Evolutionary conservation across 1,140 invertebrate genomes (phyloP).

Genomic region (Dinothrombium tinctorium): DNA sequence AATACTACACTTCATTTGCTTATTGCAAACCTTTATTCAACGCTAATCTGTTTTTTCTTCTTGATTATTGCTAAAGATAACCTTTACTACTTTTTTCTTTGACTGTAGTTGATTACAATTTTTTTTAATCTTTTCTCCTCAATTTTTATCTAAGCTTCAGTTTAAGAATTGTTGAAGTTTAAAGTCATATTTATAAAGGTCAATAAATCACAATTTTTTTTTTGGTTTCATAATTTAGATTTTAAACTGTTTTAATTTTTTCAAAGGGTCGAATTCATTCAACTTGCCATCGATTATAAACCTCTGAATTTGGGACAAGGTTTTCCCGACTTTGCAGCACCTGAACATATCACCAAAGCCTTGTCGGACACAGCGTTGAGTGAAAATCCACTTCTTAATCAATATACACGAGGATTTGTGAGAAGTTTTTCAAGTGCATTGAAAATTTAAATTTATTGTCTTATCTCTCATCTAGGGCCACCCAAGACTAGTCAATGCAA

Average conservation of each 20-base stretch:
- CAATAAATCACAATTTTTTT: no score
- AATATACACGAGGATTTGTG: conserved; percentile 27
- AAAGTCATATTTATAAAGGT: no score
- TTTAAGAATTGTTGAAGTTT: no score
- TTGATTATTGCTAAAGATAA: no score
- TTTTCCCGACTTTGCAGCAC: conserved; percentile 27
- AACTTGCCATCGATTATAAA: conserved; percentile 59
- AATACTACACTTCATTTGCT: no score
- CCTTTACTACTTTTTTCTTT: no score
- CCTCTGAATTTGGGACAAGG: conserved; percentile 64
- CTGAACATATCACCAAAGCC: conserved; percentile 22
- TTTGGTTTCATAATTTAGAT: no score
- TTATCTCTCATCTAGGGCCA: conserved; percentile 22
- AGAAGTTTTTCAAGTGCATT: conserved; percentile 12
- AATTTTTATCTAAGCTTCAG: no score
- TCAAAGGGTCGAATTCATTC: conserved; percentile 69
- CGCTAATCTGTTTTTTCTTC: no score
- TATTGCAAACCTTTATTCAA: no score
- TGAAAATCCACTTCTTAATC: conserved; percentile 21
- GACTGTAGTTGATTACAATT: no score
- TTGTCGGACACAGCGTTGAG: conserved; percentile 19
- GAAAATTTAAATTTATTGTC: background rate
- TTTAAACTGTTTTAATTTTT: background rate
- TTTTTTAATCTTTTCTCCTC: no score
- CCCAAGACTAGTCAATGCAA: conserved; percentile 24